Base-by-base conservation (phyloP, 53 echinoderm and acorn worm genomes). In the Echinarachnius parma region DNA sequence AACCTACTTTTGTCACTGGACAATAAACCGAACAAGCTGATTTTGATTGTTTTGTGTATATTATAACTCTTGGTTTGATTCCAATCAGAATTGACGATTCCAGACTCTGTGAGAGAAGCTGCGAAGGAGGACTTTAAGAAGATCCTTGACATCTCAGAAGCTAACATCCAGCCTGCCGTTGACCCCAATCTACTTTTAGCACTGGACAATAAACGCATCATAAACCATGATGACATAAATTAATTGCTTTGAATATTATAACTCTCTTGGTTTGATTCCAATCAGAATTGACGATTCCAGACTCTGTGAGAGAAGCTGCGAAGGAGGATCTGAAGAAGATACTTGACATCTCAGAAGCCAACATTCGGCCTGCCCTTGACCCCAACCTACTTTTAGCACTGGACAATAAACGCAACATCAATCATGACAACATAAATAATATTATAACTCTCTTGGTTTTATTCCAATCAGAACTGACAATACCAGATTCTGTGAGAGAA, bases 121-220 rank as follows among this genome's bases (percentile, higher is more conserved):
- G 44, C 65, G 7, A 35, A 46, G 20, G 65, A 65, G 22, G 44
- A 46, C 46, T 65, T 65, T 29, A 25, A 47, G 3, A 44, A 47
- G 45, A 65, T 65, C 26, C 48, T 65, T 46, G 65, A 65, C 46
- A 18, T 65, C 4, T 65, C 65, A 0, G 65, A 46, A 65, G 65
- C 65, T 29, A 65, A 65, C 19, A 36, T 65, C 0, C 48, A 44
- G 4, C 65, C 65, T 13, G 65, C 48, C n/a, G 45, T 46, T 27
- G 46, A 65, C 30, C 65, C 44, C 0, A 46, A 65, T 20, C 29
- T 46, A 16, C 65, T 46, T 10, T 20, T 46, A 2, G 19, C 46
- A 5, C 48, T 65, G 4, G 65, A 65, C n/a, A n/a, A n/a, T n/a
- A n/a, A n/a, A n/a, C n/a, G n/a, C n/a, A n/a, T n/a, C n/a, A n/a